phyloP scores from a whole-genome alignment of 2,888 invertebrate species.

The Clistopyga incitator region DNA sequence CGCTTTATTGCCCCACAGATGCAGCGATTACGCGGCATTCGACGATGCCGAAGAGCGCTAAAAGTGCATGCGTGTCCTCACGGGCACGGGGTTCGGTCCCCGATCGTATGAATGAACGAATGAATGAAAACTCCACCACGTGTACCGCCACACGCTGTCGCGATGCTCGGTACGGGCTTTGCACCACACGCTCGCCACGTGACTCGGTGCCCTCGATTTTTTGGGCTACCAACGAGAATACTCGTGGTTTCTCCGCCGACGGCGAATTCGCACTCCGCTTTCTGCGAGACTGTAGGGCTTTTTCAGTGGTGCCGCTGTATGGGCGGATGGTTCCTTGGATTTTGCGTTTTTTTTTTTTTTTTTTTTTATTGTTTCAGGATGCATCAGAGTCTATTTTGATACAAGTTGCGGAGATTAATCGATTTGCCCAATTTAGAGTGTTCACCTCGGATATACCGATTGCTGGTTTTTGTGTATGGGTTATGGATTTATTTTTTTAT shows the following conservation, averaged over 20 bases:
- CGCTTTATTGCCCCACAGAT: not conserved
- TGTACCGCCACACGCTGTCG: slow-evolving; percentile 2
- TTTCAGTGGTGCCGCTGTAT: not conserved
- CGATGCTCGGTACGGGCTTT: too few relatives aligned
- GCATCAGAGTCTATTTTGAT: too few relatives aligned
- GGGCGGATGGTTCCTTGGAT: not conserved
- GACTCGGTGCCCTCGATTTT: slow-evolving; percentile 22
- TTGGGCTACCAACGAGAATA: not conserved
- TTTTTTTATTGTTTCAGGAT: too few relatives aligned
- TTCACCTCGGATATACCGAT: too few relatives aligned
- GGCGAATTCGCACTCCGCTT: not conserved
- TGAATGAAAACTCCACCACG: slow-evolving; percentile 43
- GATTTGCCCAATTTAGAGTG: too few relatives aligned
- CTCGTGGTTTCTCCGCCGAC: slow-evolving; percentile 16
- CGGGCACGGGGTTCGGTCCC: slow-evolving; percentile 1
- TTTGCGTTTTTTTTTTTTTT: too few relatives aligned
- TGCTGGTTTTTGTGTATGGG: too few relatives aligned
- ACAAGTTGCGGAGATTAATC: too few relatives aligned
- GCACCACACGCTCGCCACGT: not conserved
- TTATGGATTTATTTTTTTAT: too few relatives aligned
- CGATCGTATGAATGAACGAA: slow-evolving; percentile 8
- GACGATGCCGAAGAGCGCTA: not conserved
- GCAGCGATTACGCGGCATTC: slow-evolving; percentile 16
- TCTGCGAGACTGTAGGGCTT: not conserved
- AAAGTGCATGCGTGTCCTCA: not conserved